Percentiles rank a stretch among this genome's conserved stretches.
Evolutionary conservation across 2,888 invertebrate species (phyloP).

Genomic region (Platynereis dumerilii): DNA sequence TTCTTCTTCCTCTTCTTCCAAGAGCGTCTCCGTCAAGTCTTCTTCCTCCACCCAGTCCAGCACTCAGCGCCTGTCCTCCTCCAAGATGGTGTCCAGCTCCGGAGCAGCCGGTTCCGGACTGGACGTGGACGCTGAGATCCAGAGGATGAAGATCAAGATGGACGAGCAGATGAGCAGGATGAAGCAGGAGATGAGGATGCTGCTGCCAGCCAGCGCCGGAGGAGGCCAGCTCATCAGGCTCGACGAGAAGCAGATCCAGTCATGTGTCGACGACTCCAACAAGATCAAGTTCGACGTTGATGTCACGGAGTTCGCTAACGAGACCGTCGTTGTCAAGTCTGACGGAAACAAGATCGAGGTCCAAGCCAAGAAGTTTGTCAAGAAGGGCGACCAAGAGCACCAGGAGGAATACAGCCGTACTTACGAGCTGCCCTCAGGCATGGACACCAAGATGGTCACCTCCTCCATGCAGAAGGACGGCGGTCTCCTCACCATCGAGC

Average conservation of each 20-base stretch:
- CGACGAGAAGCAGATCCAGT: constrained; percentile 20
- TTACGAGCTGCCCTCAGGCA: constrained; percentile 32
- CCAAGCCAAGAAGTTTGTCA: constrained; percentile 29
- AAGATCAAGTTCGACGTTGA: constrained; percentile 34
- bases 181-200: constrained; percentile 13
- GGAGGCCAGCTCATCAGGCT: constrained; percentile 19
- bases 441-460: constrained; percentile 32
- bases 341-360: constrained; percentile 39
- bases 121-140: constrained; percentile 24
- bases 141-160: constrained; percentile 4
- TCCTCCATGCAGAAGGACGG: constrained; percentile 38
- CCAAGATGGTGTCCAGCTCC: constrained; percentile 4
- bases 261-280: constrained; percentile 22
- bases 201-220: constrained; percentile 10
- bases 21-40: background rate
- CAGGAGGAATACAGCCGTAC: constrained; percentile 35
- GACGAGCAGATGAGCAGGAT: constrained; percentile 11
- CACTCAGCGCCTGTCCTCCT: background rate
- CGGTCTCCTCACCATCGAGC: constrained; percentile 33
- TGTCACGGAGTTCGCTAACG: constrained; percentile 31
- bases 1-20: too few relatives aligned
- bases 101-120: constrained; percentile 14
- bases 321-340: constrained; percentile 33
- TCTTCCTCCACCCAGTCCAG: background rate
- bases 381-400: constrained; percentile 30